Percentiles rank a stretch among this genome's conserved stretches.
These are phyloP conservation scores for Nomada flava DNA, from an alignment of 2,888 invertebrate genomes.

Conservation along the genomic window DNA sequence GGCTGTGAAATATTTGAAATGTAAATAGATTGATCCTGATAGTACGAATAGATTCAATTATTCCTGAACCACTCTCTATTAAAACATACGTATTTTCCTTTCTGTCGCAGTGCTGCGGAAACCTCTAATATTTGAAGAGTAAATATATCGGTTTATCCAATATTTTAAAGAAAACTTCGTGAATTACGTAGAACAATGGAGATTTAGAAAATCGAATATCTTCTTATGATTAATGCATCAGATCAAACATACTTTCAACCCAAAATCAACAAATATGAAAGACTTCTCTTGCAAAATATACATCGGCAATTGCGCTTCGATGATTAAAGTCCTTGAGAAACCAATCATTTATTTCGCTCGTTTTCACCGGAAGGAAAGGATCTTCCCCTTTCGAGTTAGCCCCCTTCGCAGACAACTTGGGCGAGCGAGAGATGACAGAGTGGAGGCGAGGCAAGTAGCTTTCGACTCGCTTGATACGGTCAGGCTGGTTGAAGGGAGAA, in stretches of 20 bases:
- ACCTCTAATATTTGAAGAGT: too few species aligned
- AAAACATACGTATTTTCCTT: slow-evolving; percentile 31
- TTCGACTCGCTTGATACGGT: slow-evolving; percentile 38
- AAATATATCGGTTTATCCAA: neutral
- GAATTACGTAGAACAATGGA: too few species aligned
- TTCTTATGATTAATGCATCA: too few species aligned
- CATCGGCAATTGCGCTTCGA: neutral
- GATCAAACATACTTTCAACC: too few species aligned
- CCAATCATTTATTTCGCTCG: slow-evolving; percentile 37
- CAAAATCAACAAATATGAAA: too few species aligned
- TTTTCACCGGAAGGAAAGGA: neutral
- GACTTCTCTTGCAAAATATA: neutral
- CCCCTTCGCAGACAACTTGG: slow-evolving; percentile 22
- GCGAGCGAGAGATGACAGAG: slow-evolving; percentile 25
- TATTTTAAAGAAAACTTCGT: too few species aligned
- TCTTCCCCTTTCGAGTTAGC: slow-evolving; percentile 11
- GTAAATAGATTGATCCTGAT: slow-evolving; percentile 45
- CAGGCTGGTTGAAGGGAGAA: slow-evolving; percentile 49
- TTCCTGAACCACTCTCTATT: slow-evolving; percentile 21
- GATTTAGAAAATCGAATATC: too few species aligned
- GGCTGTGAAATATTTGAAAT: slow-evolving; percentile 61
- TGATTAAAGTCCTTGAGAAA: slow-evolving; percentile 9
- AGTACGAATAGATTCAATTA: slow-evolving; percentile 31
- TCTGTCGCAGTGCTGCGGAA: neutral
- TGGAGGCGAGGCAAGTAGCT: neutral